A percentile compares a stretch with the other conserved stretches of the same genome.
Evolutionary conservation across 2,888 invertebrate species (phyloP).

Genomic region (Pterobdella sp.): DNA sequence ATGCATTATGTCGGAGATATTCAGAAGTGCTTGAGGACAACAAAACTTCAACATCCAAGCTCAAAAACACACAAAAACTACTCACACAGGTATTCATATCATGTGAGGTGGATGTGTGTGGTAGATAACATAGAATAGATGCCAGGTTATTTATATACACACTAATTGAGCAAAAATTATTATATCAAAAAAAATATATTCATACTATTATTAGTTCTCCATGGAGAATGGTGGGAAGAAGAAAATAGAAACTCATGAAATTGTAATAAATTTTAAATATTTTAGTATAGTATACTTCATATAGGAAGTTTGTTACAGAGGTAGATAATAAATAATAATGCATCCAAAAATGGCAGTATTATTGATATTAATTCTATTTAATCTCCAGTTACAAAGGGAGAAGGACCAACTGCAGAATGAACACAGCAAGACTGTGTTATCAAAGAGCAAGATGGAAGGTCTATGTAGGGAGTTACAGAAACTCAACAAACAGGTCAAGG

Average conservation of each 20-base stretch:
- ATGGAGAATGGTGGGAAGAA: too few relatives aligned
- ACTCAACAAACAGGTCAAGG: conserved; percentile 81
- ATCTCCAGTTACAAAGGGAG: conserved; percentile 53
- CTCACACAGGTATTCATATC: conserved; percentile 43
- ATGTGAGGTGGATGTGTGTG: not conserved
- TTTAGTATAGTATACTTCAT: not conserved
- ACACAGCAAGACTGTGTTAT: conserved; percentile 70
- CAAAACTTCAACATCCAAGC: conserved; percentile 45
- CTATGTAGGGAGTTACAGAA: conserved; percentile 85
- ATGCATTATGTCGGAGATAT: conserved; percentile 67
- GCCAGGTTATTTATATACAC: too few relatives aligned
- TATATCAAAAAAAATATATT: too few relatives aligned
- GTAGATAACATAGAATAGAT: not conserved
- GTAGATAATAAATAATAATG: not conserved
- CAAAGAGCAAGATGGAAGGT: conserved; percentile 75
- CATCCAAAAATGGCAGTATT: not conserved
- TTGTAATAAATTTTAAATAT: not conserved
- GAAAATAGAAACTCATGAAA: too few relatives aligned
- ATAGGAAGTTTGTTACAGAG: not conserved
- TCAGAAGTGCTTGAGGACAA: conserved; percentile 68
- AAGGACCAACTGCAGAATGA: conserved; percentile 75
- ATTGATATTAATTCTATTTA: conserved; percentile 10
- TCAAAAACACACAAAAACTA: conserved; percentile 48
- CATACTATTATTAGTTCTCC: too few relatives aligned
- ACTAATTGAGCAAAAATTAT: too few relatives aligned